phyloP scores from a whole-genome alignment of 92 coral and sea anemone genomes.

The Bergia sp. region DNA sequence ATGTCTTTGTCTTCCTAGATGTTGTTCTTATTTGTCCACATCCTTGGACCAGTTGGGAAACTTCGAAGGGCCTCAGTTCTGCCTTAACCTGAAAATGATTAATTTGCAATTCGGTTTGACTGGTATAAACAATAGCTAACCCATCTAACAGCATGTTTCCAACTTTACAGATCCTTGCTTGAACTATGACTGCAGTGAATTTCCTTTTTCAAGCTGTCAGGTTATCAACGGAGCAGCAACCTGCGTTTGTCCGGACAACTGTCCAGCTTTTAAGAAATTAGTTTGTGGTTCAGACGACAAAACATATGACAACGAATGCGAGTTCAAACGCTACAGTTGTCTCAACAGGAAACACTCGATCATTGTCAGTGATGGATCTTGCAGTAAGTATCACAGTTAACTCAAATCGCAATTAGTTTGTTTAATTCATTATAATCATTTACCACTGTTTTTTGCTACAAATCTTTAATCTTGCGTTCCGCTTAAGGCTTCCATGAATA shows the following conservation, averaged over 20 bases:
- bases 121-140: background rate
- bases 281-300: conserved; percentile 32
- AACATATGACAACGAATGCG: conserved; percentile 27
- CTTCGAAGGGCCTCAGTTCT: too few relatives aligned
- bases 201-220: conserved; percentile 18
- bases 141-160: background rate
- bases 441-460: too few relatives aligned
- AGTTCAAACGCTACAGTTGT: conserved; percentile 21
- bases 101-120: background rate
- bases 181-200: conserved; percentile 23
- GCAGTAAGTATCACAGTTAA: background rate
- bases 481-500: too few relatives aligned
- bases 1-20: too few relatives aligned
- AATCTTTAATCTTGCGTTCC: too few relatives aligned
- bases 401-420: too few relatives aligned
- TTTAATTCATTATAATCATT: too few relatives aligned
- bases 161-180: conserved; percentile 17
- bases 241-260: conserved; percentile 24
- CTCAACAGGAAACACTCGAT: background rate
- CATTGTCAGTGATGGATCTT: background rate
- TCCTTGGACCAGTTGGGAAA: too few relatives aligned
- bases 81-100: too few relatives aligned
- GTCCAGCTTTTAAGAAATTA: background rate
- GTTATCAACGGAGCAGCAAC: background rate
- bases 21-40: too few relatives aligned